Base-by-base conservation (phyloP, 2,888 invertebrate genomes). In the Limnephilus auricula region DNA sequence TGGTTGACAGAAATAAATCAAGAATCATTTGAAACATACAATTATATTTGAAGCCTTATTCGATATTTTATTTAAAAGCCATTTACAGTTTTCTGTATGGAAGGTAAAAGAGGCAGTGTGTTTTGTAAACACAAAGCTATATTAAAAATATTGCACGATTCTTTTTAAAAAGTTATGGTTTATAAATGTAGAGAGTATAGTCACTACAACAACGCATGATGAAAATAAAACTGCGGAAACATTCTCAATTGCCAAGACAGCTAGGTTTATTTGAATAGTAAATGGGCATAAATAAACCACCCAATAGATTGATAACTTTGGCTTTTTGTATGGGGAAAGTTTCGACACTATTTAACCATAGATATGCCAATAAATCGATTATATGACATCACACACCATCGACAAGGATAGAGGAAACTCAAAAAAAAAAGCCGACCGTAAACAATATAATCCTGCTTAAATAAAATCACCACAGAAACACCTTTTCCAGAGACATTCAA, bases 71-170 rank as follows among this genome's bases (percentile, higher is more conserved):
- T 31, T 83, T 83, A 25, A 37, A 83, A 83, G 83, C 83, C 83
- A 83, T 83, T 83, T 83, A 83, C 25, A 37, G 37, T 83, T 83
- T 65, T 65, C 65, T 65, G 80, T 32, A 80, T 83, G 15, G 32
- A 83, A 83, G 37, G 83, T 83, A 83, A 80, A 31, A 80, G 65
- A 65, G 65, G 65, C 65, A 65, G 50, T 65, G 65, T 65, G 65
- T 65, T 65, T 80, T 4, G 37, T 83, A 34, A 34, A 83, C 32
- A 83, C 83, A 83, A 32, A 83, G 32, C 34, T 83, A 37, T 83
- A 83, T 83, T 83, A 37, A 83, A 83, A 65, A 65, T 65, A 65
- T 65, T 65, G 65, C 65, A 65, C 9, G 9, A 65, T 65, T 65
- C 65, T 25, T 65, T 65, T 9, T 1, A 65, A 65, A 65, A 65